These are phyloP conservation scores for Champsocephalus esox DNA, from an alignment of 2,797 vertebrate species.

Conservation along the genomic window DNA sequence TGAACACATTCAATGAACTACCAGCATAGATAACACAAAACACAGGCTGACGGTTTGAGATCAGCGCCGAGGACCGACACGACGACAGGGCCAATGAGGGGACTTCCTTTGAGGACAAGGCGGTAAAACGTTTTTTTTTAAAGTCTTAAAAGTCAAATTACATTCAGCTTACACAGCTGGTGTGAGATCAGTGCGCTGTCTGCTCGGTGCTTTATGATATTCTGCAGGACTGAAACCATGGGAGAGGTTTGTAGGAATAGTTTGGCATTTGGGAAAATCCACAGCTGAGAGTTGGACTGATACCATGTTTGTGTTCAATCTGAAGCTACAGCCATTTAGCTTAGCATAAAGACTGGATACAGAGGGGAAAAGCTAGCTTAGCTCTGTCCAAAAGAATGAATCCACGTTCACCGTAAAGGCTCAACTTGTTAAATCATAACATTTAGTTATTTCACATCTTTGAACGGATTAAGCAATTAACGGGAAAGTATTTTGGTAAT, in stretches of 20 bases:
- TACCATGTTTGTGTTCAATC: constrained; percentile 15
- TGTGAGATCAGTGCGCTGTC: constrained; percentile 54
- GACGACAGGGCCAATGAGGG: constrained; percentile 24
- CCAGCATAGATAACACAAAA: constrained; percentile 54
- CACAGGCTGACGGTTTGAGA: constrained; percentile 41
- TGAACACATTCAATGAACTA: constrained; percentile 71
- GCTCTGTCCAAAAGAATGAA: background rate
- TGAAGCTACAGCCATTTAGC: constrained; percentile 22
- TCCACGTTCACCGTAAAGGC: background rate
- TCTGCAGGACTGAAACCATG: constrained; percentile 30
- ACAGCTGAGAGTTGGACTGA: background rate
- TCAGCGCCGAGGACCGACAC: constrained; percentile 30
- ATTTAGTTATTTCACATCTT: background rate
- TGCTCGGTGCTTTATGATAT: constrained; percentile 33
- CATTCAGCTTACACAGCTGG: constrained; percentile 74
- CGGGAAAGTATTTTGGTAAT: background rate
- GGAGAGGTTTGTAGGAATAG: constrained; percentile 14
- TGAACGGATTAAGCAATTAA: background rate
- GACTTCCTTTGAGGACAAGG: constrained; percentile 50
- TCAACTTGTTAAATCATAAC: background rate
- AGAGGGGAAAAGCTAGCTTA: background rate
- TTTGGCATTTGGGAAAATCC: constrained; percentile 12
- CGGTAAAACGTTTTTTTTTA: constrained; percentile 1
- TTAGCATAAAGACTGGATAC: background rate
- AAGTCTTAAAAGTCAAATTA: constrained; percentile 43